Percentiles rank a stretch among this genome's conserved stretches.
These are phyloP conservation scores for Lacerta viridis DNA, from an alignment of 2,797 vertebrate genomes.

Conservation along the genomic window DNA sequence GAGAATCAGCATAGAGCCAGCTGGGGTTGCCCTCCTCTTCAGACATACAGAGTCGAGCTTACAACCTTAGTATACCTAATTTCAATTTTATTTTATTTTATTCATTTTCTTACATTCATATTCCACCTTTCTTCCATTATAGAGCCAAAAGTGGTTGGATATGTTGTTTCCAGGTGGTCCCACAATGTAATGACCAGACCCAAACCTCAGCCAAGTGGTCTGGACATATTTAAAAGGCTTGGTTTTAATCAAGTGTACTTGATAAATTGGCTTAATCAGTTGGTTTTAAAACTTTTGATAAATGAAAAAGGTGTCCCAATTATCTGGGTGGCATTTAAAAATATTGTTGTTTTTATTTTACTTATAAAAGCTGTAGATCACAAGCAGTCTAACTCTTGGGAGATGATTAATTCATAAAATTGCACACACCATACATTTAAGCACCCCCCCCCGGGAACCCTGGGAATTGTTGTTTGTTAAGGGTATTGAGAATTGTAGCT, in stretches of 20 bases:
- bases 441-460: too few species aligned
- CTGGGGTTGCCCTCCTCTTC: not conserved
- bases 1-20: not conserved
- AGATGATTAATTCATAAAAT: not conserved
- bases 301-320: not conserved
- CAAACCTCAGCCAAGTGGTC: too few species aligned
- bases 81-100: not conserved
- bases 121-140: too few species aligned
- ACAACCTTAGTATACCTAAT: not conserved
- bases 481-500: too few species aligned
- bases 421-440: too few species aligned
- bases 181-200: too few species aligned
- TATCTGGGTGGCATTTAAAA: not conserved
- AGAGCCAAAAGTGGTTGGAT: too few species aligned
- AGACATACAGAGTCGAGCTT: not conserved
- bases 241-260: not conserved
- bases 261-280: conserved; percentile 1
- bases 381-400: not conserved
- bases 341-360: not conserved
- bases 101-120: too few species aligned
- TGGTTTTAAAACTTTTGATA: conserved; percentile 1
- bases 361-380: not conserved
- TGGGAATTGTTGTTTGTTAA: too few species aligned
- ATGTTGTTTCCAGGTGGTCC: too few species aligned
- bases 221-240: not conserved